phyloP scores from a whole-genome alignment of 1,140 invertebrate species.

The Caenorhabditis elegans region WBcel235 BX284605.5:10961501-10962000 shows the following conservation, averaged over 20 bases:
- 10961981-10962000: neutral
- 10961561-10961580: neutral
- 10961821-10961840: neutral
- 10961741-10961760: slow-evolving; percentile 7
- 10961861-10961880: neutral
- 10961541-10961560: neutral
- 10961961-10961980: slow-evolving; percentile 2
- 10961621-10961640: slow-evolving; percentile 31
- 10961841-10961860: neutral
- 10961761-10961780: neutral
- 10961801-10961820: neutral
- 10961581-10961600: slow-evolving; percentile 21
- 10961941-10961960: neutral
- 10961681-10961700: slow-evolving; percentile 18
- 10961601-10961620: neutral
- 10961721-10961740: slow-evolving; percentile 20
- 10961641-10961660: neutral
- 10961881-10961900: neutral
- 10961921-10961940: slow-evolving; percentile 18
- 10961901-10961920: neutral
- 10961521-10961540: slow-evolving; percentile 13
- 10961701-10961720: slow-evolving; percentile 12
- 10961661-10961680: neutral
- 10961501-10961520: slow-evolving; percentile 33
- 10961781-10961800: slow-evolving; percentile 9